phyloP scores from a whole-genome alignment of 2,797 vertebrate species.

The Agapornis canus region DNA sequence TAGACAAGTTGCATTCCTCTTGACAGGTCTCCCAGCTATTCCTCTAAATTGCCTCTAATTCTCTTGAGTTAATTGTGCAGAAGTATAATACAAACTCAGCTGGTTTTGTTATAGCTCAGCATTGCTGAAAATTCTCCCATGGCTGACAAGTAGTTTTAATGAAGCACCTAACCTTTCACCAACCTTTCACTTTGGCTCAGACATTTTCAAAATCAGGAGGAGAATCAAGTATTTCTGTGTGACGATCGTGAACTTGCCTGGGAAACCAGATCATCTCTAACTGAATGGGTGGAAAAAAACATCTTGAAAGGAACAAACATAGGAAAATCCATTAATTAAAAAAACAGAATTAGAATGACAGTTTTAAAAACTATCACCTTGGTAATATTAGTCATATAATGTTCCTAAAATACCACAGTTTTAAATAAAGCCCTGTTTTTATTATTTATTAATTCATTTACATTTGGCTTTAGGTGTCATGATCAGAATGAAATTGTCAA shows the following conservation, averaged over 20 bases:
- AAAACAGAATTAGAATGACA: neutral
- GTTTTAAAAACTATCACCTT: neutral
- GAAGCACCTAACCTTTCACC: slow-evolving; percentile 51
- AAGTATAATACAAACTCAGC: neutral
- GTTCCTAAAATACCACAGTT: neutral
- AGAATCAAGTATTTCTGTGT: neutral
- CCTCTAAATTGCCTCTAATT: neutral
- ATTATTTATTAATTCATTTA: neutral
- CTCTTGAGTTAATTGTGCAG: neutral
- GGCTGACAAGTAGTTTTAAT: slow-evolving; percentile 10
- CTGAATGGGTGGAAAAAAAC: fast-evolving
- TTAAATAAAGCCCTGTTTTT: fast-evolving
- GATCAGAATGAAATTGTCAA: neutral
- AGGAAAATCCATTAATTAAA: neutral
- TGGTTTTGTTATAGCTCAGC: neutral
- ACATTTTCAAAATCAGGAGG: neutral
- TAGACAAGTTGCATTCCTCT: neutral
- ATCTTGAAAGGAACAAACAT: neutral
- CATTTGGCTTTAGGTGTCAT: neutral
- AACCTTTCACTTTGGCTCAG: neutral
- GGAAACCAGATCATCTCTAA: neutral
- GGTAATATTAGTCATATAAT: neutral
- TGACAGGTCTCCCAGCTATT: neutral
- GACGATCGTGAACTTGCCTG: neutral
- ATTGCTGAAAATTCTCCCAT: neutral